phyloP scores from a whole-genome alignment of 2,113 vertebrate genomes.

The Lepus timidus region DNA sequence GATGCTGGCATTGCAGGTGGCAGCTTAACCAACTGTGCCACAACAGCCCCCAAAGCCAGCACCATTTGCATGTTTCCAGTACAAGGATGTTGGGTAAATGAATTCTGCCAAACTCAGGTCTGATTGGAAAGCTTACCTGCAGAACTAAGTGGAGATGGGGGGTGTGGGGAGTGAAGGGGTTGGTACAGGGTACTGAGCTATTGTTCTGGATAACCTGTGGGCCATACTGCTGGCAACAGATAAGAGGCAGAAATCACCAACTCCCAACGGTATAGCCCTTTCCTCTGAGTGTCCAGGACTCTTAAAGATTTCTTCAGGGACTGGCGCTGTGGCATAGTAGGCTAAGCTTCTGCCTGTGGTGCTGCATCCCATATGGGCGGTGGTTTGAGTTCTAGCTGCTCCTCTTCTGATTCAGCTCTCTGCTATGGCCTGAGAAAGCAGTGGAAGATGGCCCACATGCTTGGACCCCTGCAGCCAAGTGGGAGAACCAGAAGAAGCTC shows the following conservation, averaged over 20 bases:
- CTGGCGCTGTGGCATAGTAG: too few relatives aligned
- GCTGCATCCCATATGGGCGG: too few relatives aligned
- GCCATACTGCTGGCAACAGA: too few relatives aligned
- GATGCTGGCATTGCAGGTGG: too few relatives aligned
- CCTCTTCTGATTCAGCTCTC: too few relatives aligned
- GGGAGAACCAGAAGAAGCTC: too few relatives aligned
- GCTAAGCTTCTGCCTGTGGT: too few relatives aligned
- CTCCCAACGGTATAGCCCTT: background rate
- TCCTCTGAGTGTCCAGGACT: background rate
- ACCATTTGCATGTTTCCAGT: background rate
- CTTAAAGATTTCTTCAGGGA: background rate
- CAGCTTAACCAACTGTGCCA: too few relatives aligned
- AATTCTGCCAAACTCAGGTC: background rate
- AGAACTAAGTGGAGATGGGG: background rate
- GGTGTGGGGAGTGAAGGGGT: background rate
- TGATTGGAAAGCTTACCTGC: background rate
- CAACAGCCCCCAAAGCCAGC: background rate
- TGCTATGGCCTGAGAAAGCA: too few relatives aligned
- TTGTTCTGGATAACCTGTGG: background rate
- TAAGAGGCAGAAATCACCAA: background rate
- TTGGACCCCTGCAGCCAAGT: too few relatives aligned
- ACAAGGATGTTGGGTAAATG: background rate
- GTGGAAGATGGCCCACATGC: too few relatives aligned
- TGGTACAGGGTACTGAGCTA: background rate
- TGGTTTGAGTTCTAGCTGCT: too few relatives aligned